Evolutionary conservation across 2,113 vertebrate genomes (phyloP), one percentile per base, ranked within the genome.

Genomic region (Carassius carassius): DNA sequence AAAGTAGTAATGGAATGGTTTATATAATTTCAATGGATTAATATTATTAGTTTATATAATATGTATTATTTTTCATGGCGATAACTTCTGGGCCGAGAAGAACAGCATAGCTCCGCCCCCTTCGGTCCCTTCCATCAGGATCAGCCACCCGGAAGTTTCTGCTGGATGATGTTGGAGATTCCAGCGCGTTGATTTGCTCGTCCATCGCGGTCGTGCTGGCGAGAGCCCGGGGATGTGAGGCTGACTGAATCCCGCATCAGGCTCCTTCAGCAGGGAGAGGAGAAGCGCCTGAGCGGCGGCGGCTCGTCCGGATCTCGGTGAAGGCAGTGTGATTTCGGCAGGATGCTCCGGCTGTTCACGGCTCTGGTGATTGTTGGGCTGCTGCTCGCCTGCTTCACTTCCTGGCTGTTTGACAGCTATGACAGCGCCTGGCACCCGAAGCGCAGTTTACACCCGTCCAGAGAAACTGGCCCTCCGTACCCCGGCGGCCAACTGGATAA

Each of bases 391-490:
- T 94, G 86, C 87, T 84, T 94, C 86, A 91, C 92, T 75, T 94
- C 95, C 58, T 94, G 95, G 92, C 88, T 96, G 74, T 78, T 97
- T 90, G 95, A 95, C 67, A 93, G 88, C 83, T 96, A 94, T 72
- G 91, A 94, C 85, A 94, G 94, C 23, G 86, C 93, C 8, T 93
- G 90, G 87, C 93, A 92, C 77, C 91, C 86, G 1, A 92, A 92
- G 29, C 91, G 89, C 81, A 94, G 92, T 73, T 87, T 91, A 11
- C 89, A 29, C 60, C 87, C 67, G 2, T 83, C 35, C 51, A 79
- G 17, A 73, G 85, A 72, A 54, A 85, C 16, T 21, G 73, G 81
- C 78, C 92, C 90, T 3, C 94, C 90, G 23, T 92, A 90, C 65
- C 96, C 95, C 37, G 92, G 94, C 0, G 92, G 86, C 1, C 89